Conservation (phyloP, 1,140 invertebrate species). For the Lucilia sericata region DNA sequence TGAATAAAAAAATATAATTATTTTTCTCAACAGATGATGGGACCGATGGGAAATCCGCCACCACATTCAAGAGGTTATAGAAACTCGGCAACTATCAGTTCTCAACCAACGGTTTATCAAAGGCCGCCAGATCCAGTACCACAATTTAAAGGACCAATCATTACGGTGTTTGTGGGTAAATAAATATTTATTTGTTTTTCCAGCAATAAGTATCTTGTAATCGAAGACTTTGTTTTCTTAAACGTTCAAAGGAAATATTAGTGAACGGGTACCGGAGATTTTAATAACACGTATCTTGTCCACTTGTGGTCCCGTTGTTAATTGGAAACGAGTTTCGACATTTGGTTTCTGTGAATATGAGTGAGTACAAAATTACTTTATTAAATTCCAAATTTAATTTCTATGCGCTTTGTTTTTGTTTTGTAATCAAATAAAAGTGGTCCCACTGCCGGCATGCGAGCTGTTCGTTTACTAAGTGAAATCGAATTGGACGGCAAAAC, state of each 20-base stretch:
- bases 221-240: background rate
- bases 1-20: background rate
- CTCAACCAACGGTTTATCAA: constrained; percentile 65
- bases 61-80: constrained; percentile 66
- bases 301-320: constrained; percentile 91
- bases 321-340: constrained; percentile 97
- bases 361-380: constrained; percentile 50
- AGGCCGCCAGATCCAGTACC: constrained; percentile 61
- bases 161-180: constrained; percentile 93
- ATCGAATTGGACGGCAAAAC: constrained; percentile 93
- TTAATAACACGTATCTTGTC: constrained; percentile 94
- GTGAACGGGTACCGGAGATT: constrained; percentile 92
- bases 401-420: constrained; percentile 48
- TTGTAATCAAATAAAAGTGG: constrained; percentile 73
- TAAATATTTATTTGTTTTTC: constrained; percentile 34
- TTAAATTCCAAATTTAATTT: background rate
- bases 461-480: constrained; percentile 94
- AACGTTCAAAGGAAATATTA: constrained; percentile 86
- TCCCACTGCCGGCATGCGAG: constrained; percentile 93
- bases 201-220: constrained; percentile 44
- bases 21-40: constrained; percentile 68
- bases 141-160: constrained; percentile 81
- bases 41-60: constrained; percentile 67
- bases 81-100: constrained; percentile 66
- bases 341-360: constrained; percentile 97